These are phyloP conservation scores for Lamprologus callipterus DNA, from an alignment of 2,113 vertebrate species.

Conservation along the genomic window DNA sequence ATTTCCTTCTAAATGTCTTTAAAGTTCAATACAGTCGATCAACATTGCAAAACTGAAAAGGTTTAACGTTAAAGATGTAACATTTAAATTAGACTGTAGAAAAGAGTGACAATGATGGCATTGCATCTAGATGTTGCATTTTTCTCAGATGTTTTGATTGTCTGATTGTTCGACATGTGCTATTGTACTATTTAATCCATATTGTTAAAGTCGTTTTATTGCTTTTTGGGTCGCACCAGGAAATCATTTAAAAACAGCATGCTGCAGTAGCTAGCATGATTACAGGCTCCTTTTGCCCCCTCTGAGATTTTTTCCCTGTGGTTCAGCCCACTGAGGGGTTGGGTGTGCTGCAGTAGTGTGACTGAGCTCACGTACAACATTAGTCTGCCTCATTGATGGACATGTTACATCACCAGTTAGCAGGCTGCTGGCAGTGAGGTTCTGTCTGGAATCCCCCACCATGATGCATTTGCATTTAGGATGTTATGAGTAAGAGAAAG, in stretches of 20 bases:
- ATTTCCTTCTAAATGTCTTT: not conserved
- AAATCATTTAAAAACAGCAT: not conserved
- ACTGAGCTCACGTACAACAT: constrained; percentile 58
- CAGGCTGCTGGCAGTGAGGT: not conserved
- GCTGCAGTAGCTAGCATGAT: not conserved
- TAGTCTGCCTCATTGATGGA: not conserved
- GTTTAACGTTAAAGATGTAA: not conserved
- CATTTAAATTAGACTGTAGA: not conserved
- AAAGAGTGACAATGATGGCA: not conserved
- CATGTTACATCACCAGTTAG: constrained; percentile 34
- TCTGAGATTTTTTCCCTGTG: not conserved
- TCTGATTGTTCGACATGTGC: not conserved
- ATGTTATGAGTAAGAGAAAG: not conserved
- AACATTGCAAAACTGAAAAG: no score
- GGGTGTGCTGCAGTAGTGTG: not conserved
- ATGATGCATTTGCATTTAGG: not conserved
- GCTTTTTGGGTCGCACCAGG: not conserved
- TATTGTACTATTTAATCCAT: not conserved
- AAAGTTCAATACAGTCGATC: accelerated
- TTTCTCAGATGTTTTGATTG: not conserved
- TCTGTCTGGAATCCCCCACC: constrained; percentile 12
- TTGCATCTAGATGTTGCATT: not conserved
- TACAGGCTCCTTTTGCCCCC: not conserved
- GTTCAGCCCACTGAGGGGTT: not conserved
- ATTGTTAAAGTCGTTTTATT: not conserved